Evolutionary conservation across 92 coral and sea anemone species (phyloP), one percentile per base, ranked within the genome.

Genomic region (Scolanthus callimorphus): DNA sequence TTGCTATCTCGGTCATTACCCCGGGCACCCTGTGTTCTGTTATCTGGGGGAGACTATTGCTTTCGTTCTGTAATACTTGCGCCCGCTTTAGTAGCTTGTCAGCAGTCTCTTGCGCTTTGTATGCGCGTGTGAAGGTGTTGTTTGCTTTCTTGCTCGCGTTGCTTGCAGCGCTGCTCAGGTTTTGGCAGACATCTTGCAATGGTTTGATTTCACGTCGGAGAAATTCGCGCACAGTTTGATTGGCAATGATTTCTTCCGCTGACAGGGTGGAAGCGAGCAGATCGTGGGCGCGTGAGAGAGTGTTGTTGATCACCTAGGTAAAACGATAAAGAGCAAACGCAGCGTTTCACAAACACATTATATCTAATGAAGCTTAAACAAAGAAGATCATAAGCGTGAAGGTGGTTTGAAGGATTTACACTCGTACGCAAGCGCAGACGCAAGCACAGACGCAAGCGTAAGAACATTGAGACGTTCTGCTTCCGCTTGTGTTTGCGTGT

Each of bases 221-320:
- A 70, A 56, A 76, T 38, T 82, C 58, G n/a, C 73, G 74, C 59
- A 86, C 72, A 15, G 87, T 77, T 52, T 58, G 79, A 48, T 86
- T 86, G 34, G 57, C 78, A 20, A 70, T 62, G 37, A 64, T 34
- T 11, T 55, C 80, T 26, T 70, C 66, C 29, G 61, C 68, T 30
- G 73, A 69, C 38, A 50, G 44, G 6, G 88, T 74, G 41, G 64
- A 76, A 63, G 73, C 70, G 61, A 49, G n/a, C 50, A 86, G 59
- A 10, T 17, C 59, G 23, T 62, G 63, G 11, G 76, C 83, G 38
- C 58, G 82, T 25, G 15, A 27, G 29, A 44, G 44, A 19, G 71
- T 70, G 57, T 39, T 48, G 53, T 51, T 25, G 37, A 68, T 55
- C 29, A 69, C 78, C 88, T 81, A 20, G 49, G 9, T 25, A 13